Base-by-base conservation (phyloP, 2,797 vertebrate genomes). In the Notolabrus celidotus region DNA sequence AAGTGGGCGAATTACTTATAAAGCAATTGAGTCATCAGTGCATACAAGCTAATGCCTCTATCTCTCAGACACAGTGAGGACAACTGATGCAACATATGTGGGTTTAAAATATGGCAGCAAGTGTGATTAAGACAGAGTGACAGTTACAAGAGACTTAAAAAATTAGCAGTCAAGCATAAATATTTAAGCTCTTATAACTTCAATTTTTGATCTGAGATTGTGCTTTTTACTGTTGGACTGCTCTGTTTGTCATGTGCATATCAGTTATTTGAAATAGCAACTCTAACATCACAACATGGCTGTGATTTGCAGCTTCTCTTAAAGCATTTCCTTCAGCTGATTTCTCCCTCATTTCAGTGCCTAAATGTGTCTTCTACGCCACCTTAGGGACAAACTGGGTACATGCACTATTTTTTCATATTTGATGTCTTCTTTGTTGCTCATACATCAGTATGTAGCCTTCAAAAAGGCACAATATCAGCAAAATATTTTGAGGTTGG, bases 341-440 rank as follows among this genome's bases (percentile, higher is more conserved):
- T 49, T 56, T 67, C 39, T 49, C 57, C n/a, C 8, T 46, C 16
- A 38, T 2, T 25, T 45, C 17, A 8, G 8, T 27, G 25, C 3
- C 31, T 50, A 39, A 52, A 45, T 85, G 71, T 19, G 59, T 53
- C 80, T 72, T 66, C 4, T 27, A 29, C 66, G 3, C 88, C 87
- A 85, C 54, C 88, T 80, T 82, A 63, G 77, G 89, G 86, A 69
- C 52, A 82, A 74, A 50, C 6, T 4, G 1, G 27, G 61, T 61
- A 73, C 39, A 51, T 20, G 36, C 12, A n/a, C 14, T 17, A 17
- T 11, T 55, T 33, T 23, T 23, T 22, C 11, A 1, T 0, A n/a
- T 58, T 39, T 15, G 1, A 17, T 58, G 23, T 9, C 61, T 17
- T 9, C 3, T 69, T 54, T 42, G 12, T 56, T 57, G 29, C 19